These are phyloP conservation scores for Dissostichus mawsoni DNA, from an alignment of 2,113 vertebrate species.

Conservation along the genomic window DNA sequence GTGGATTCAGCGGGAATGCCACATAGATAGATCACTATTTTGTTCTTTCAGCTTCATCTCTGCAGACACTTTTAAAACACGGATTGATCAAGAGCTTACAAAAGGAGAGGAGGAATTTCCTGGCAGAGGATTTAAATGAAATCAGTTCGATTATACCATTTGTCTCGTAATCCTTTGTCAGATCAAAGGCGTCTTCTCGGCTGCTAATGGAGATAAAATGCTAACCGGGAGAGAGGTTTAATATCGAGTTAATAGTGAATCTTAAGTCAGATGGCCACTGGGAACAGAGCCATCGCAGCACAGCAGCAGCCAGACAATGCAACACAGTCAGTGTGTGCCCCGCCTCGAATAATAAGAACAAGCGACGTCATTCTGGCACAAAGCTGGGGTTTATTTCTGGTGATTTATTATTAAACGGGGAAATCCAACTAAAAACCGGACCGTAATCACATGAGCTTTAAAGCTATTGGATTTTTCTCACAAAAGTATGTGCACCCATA, in stretches of 20 bases:
- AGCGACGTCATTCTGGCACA: background rate
- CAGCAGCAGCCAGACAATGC: slow-evolving; percentile 24
- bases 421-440: slow-evolving; percentile 1
- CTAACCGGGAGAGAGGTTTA: background rate
- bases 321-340: background rate
- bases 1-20: slow-evolving; percentile 26
- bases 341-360: background rate
- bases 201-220: slow-evolving; percentile 17
- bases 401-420: background rate
- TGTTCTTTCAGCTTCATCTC: background rate
- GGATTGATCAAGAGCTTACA: slow-evolving; percentile 5
- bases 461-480: background rate
- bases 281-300: background rate
- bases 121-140: slow-evolving; percentile 1
- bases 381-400: background rate
- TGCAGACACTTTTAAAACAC: slow-evolving; percentile 8
- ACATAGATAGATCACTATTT: background rate
- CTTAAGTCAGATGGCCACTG: slow-evolving; percentile 6
- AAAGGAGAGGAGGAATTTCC: slow-evolving; percentile 7
- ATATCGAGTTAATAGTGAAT: slow-evolving; percentile 25
- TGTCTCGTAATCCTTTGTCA: slow-evolving; percentile 3
- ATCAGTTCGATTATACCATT: background rate
- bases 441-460: background rate
- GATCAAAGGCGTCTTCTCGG: slow-evolving; percentile 26
- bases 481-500: too few species aligned